Base-by-base conservation (phyloP, 1,140 invertebrate species). In the Teleogryllus occipitalis region DNA sequence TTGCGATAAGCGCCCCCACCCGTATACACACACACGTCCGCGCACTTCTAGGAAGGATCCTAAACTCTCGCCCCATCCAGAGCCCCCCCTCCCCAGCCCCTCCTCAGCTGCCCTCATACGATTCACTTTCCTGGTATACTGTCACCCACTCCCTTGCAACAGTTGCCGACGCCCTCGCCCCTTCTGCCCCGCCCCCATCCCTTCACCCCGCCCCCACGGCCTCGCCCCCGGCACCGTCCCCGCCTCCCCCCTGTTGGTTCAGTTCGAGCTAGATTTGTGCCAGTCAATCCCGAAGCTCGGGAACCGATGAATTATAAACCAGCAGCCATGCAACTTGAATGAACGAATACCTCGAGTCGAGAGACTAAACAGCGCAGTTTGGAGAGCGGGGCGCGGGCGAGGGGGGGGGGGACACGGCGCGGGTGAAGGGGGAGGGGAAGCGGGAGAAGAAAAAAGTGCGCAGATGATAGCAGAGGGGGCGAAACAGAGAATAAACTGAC, bases 231-330 rank as follows among this genome's bases (percentile, higher is more conserved):
- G 21, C 74, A 75, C 39, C 74, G 15, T 15, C 8, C 39, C 22
- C 22, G n/a, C 39, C 27, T 77, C 47, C 7, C 48, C 14, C 76
- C 48, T 47, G 46, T 10, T 22, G 76, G 76, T 77, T 77, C 48
- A 77, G 76, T 77, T 77, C 21, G 48, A 48, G 47, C 76, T 77
- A 77, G 76, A 77, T 77, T 77, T 77, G 76, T 77, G 76, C 48
- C 76, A 77, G 76, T 77, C 76, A 77, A 77, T 54, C 76, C 76
- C 22, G 76, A 54, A 76, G 75, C 75, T 76, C 75, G 21, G 75
- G 39, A 76, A 76, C 76, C 47, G 47, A 48, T 77, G 76, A 48
- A 77, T 77, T 77, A 77, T 77, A 77, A 47, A 77, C 39, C 14
- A 48, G 8, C 22, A 5, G 39, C 18, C 22, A 77, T 77, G 76